phyloP scores from a whole-genome alignment of 2,888 invertebrate genomes.

The Sinelater perroti region DNA sequence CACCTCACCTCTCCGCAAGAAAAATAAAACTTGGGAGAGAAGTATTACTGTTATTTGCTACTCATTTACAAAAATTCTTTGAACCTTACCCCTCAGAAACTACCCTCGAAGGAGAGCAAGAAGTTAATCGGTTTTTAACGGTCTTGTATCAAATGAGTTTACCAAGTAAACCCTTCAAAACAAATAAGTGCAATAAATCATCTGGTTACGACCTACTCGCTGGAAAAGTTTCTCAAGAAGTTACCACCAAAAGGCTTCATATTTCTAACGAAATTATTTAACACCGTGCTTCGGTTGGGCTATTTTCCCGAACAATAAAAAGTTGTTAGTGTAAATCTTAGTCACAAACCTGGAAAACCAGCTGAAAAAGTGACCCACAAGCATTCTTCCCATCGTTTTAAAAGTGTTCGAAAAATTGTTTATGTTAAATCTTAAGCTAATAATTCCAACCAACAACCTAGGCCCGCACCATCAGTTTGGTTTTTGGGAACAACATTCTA shows the following conservation, averaged over 20 bases:
- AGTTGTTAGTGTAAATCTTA: no score
- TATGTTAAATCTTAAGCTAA: background rate
- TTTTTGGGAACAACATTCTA: background rate
- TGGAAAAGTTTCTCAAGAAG: background rate
- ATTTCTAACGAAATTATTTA: no score
- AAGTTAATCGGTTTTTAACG: background rate
- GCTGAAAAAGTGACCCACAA: no score
- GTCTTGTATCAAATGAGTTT: background rate
- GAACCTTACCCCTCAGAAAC: constrained; percentile 7
- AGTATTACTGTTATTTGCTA: background rate
- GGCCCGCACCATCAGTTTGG: no score
- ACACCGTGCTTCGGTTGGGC: no score
- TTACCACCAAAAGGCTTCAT: no score
- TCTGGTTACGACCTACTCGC: background rate
- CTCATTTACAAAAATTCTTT: background rate
- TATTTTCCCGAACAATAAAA: no score
- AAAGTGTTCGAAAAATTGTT: constrained; percentile 2
- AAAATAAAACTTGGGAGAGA: constrained; percentile 12
- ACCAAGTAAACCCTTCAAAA: background rate
- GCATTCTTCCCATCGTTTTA: background rate
- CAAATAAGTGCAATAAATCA: background rate
- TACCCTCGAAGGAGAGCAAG: background rate
- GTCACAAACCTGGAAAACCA: no score
- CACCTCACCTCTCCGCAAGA: constrained; percentile 7
- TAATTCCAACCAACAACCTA: background rate